These are phyloP conservation scores for Fratercula arctica DNA, from an alignment of 2,797 vertebrate species.

Conservation along the genomic window DNA sequence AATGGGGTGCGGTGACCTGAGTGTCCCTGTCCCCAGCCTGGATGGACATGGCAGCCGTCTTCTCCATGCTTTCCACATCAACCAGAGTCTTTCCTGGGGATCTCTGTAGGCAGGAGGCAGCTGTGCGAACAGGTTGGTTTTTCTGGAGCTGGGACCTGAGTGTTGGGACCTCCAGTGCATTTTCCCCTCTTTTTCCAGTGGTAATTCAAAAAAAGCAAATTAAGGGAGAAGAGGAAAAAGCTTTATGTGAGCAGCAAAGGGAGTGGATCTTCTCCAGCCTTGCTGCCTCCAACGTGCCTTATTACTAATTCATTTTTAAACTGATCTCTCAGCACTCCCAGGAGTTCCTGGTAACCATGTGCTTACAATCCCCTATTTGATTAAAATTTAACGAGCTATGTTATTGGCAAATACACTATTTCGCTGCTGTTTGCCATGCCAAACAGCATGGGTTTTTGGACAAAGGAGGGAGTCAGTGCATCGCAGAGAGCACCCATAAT, in stretches of 20 bases:
- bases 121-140: not conserved
- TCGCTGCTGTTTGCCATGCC: not conserved
- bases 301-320: constrained; percentile 74
- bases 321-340: constrained; percentile 56
- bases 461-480: not conserved
- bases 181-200: not conserved
- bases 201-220: not conserved
- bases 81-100: not conserved
- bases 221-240: not conserved
- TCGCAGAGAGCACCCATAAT: not conserved
- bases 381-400: constrained; percentile 75
- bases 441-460: not conserved
- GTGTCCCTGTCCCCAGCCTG: not conserved
- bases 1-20: not conserved
- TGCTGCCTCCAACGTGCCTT: constrained; percentile 28
- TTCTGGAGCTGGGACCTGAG: not conserved
- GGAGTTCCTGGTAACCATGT: constrained; percentile 48
- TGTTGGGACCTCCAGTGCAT: not conserved
- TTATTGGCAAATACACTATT: constrained; percentile 71
- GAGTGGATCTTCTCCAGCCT: constrained; percentile 34
- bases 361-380: constrained; percentile 64
- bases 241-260: not conserved
- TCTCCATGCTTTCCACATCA: not conserved
- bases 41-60: not conserved
- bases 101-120: not conserved